Evolutionary conservation across 2,113 vertebrate genomes (phyloP).

Genomic region (Vulpes vulpes): DNA sequence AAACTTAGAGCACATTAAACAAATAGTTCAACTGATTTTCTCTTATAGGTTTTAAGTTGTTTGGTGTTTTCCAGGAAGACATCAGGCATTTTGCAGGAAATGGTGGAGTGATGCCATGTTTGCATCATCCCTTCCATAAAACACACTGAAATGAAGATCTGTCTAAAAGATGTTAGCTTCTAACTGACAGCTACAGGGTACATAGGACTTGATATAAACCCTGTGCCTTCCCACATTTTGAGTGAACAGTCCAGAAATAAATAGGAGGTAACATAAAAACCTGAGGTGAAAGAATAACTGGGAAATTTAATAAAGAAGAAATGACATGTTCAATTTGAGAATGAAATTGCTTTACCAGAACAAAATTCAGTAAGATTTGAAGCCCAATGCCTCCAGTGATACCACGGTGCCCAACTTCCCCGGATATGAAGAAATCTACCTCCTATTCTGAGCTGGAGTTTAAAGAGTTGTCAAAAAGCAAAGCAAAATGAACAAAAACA

Average conservation of each 20-base stretch:
- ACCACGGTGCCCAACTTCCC: neutral
- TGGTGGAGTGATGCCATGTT: accelerated
- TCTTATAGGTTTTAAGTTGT: neutral
- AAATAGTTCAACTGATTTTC: neutral
- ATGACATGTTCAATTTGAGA: constrained; percentile 77
- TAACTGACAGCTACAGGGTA: neutral
- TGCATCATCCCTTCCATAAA: neutral
- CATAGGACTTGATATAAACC: neutral
- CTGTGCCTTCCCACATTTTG: neutral
- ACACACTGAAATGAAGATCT: neutral
- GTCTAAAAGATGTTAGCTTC: neutral
- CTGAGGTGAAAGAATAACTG: constrained; percentile 76
- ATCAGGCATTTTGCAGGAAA: neutral
- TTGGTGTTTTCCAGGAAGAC: neutral
- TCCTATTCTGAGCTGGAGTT: neutral
- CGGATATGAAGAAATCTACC: constrained; percentile 19
- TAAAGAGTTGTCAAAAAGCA: constrained; percentile 51
- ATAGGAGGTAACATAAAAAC: constrained; percentile 58
- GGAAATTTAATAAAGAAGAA: constrained; percentile 80
- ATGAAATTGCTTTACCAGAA: constrained; percentile 77
- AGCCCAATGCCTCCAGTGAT: neutral
- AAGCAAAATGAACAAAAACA: constrained; percentile 1
- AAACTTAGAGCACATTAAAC: neutral
- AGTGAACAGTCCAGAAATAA: constrained; percentile 67
- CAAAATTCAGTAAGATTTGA: constrained; percentile 70